Percentiles rank a stretch among this genome's conserved stretches.
phyloP scores from a whole-genome alignment of 2,113 vertebrate species.

The Otus sunia region DNA sequence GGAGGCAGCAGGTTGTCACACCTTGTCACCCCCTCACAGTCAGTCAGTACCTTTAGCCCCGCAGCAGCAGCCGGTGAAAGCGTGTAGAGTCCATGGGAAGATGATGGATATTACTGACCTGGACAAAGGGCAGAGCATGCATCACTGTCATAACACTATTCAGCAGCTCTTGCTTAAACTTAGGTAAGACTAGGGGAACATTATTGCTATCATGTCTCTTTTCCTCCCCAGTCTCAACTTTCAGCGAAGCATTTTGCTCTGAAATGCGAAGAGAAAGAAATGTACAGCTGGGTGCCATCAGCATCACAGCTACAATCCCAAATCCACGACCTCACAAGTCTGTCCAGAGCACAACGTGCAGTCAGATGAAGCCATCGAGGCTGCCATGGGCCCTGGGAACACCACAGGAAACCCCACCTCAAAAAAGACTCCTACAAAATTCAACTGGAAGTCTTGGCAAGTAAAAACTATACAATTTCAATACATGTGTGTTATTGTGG shows the following conservation, averaged over 20 bases:
- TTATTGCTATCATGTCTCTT: background rate
- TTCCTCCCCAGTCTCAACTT: background rate
- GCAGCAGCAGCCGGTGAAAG: background rate
- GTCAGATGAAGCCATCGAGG: background rate
- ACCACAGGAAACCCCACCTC: background rate
- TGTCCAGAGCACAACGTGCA: background rate
- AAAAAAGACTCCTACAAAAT: background rate
- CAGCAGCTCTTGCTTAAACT: background rate
- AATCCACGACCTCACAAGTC: background rate
- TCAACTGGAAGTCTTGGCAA: background rate
- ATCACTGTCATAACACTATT: background rate
- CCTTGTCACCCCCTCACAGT: background rate
- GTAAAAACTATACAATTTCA: background rate
- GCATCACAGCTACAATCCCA: background rate
- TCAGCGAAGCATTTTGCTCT: background rate
- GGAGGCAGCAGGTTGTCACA: background rate
- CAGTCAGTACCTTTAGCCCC: background rate
- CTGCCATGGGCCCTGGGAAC: background rate
- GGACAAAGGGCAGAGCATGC: background rate
- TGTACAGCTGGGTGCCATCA: background rate
- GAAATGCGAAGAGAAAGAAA: background rate
- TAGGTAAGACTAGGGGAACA: background rate
- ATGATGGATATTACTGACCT: background rate
- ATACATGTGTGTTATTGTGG: background rate
- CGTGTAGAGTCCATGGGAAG: background rate